Percentiles rank a stretch among this genome's conserved stretches.
phyloP scores from a whole-genome alignment of 1,140 invertebrate genomes.

The Drosophila suzukii region DNA sequence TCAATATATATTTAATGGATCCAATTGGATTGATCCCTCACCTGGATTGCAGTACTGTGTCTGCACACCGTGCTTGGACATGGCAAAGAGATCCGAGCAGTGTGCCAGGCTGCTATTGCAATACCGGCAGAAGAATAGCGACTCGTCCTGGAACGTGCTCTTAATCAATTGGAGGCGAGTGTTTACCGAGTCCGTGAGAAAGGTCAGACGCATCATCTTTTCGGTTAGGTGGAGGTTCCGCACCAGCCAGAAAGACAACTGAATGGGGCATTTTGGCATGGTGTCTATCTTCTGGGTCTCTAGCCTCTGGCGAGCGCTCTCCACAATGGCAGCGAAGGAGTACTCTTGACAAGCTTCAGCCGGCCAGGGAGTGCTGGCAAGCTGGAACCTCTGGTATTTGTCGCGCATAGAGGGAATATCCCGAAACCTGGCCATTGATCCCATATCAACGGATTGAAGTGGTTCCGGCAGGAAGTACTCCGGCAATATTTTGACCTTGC shows the following conservation, averaged over 20 bases:
- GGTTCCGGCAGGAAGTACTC: conserved; percentile 86
- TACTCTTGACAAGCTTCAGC: conserved; percentile 88
- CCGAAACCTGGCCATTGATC: conserved; percentile 84
- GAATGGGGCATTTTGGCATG: conserved; percentile 87
- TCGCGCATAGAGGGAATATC: conserved; percentile 74
- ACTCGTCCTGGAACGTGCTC: conserved; percentile 86
- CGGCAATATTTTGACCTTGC: conserved; percentile 88
- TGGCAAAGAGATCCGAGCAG: conserved; percentile 90
- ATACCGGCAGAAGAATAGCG: conserved; percentile 88
- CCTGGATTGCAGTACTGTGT: conserved; percentile 92
- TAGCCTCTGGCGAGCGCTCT: conserved; percentile 77
- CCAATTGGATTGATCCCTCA: conserved; percentile 22
- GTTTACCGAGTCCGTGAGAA: conserved; percentile 88
- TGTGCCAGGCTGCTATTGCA: conserved; percentile 88
- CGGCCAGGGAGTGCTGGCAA: conserved; percentile 85
- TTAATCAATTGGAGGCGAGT: conserved; percentile 88
- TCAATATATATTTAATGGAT: not conserved
- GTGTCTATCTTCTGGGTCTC: conserved; percentile 82
- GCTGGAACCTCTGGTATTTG: conserved; percentile 83
- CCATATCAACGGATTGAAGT: conserved; percentile 85
- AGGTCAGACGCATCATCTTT: conserved; percentile 87
- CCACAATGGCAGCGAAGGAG: conserved; percentile 86
- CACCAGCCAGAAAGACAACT: conserved; percentile 91
- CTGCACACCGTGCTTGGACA: conserved; percentile 92
- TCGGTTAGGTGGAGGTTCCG: conserved; percentile 86